phyloP scores from a whole-genome alignment of 2,797 vertebrate genomes.

The Podarcis lilfordi region DNA sequence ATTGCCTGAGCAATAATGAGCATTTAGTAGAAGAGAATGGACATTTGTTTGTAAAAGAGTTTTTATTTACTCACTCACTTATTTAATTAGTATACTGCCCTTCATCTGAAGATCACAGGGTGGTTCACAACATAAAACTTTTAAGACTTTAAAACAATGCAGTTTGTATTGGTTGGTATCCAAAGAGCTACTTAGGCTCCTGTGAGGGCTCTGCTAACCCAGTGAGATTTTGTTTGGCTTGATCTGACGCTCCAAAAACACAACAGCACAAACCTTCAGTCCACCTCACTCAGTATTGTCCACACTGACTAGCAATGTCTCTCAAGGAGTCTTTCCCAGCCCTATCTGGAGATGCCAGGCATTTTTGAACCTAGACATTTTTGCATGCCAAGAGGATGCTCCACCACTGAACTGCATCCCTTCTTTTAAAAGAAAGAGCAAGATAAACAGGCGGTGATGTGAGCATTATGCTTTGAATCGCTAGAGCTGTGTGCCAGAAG shows the following conservation, averaged over 20 bases:
- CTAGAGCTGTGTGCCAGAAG: neutral
- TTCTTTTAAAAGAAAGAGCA: neutral
- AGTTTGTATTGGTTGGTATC: neutral
- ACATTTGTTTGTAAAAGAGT: neutral
- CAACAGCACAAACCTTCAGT: too few relatives aligned
- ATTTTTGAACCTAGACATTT: too few relatives aligned
- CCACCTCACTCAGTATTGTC: too few relatives aligned
- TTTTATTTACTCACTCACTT: neutral
- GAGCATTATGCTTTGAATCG: constrained; percentile 13
- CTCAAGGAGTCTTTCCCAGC: too few relatives aligned
- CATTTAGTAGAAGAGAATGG: neutral
- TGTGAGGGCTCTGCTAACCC: neutral
- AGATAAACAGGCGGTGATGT: neutral
- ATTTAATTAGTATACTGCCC: too few relatives aligned
- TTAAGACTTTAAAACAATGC: neutral
- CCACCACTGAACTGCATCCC: too few relatives aligned
- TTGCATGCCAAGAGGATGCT: too few relatives aligned
- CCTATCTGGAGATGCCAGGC: too few relatives aligned
- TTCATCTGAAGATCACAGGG: too few relatives aligned
- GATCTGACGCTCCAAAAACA: too few relatives aligned
- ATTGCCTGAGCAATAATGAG: constrained; percentile 45
- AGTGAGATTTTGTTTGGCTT: neutral
- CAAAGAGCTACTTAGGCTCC: neutral
- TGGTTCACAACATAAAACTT: neutral
- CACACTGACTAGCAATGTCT: too few relatives aligned